phyloP scores from a whole-genome alignment of 1,140 invertebrate genomes.

The Schlechtendalia chinensis region DNA sequence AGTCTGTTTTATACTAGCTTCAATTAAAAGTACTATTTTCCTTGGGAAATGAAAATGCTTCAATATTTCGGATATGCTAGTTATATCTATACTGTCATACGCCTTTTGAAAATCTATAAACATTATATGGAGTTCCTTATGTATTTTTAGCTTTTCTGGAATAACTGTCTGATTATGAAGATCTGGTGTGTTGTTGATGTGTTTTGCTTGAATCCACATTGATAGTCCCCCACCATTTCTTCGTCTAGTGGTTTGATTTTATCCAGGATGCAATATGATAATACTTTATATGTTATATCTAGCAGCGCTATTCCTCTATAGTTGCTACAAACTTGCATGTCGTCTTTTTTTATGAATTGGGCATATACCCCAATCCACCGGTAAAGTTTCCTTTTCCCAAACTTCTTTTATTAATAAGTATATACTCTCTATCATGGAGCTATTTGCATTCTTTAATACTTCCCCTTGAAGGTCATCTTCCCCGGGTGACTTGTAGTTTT shows the following conservation, averaged over 20 bases:
- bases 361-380: too few species aligned
- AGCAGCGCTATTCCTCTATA: slow-evolving; percentile 17
- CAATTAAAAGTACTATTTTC: too few species aligned
- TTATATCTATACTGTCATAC: too few species aligned
- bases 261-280: too few species aligned
- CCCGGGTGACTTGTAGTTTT: neutral
- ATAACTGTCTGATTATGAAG: neutral
- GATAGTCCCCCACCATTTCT: neutral
- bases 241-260: neutral
- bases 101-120: too few species aligned
- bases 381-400: too few species aligned
- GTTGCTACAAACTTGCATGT: slow-evolving; percentile 8
- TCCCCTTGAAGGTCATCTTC: neutral
- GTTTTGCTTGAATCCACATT: neutral
- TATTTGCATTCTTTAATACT: too few species aligned
- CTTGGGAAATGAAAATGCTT: too few species aligned
- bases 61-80: too few species aligned
- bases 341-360: neutral
- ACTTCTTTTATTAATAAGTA: too few species aligned
- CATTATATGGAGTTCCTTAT: neutral
- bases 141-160: neutral
- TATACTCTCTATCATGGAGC: too few species aligned
- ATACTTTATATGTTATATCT: too few species aligned
- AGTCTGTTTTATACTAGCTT: neutral
- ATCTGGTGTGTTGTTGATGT: neutral